Base-by-base conservation (phyloP, 2,113 vertebrate genomes). In the Neopipo cinnamomea region DNA sequence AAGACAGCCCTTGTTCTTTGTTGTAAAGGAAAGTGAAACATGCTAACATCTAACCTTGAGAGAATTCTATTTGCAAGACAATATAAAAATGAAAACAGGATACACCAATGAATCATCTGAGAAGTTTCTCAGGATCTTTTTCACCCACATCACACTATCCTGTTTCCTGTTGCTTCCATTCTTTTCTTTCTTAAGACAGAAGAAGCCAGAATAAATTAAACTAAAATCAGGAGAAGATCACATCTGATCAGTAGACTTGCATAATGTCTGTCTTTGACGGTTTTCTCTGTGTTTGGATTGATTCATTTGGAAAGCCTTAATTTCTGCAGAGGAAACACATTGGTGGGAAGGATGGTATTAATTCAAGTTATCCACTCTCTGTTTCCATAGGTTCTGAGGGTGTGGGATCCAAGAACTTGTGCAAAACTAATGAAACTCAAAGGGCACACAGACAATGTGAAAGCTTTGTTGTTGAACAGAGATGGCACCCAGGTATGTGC, bases 381-480 rank as follows among this genome's bases (percentile, higher is more conserved):
- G 0, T 53, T 74, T 74, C 21, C 8, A 6, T 76, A 99, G 99
- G 99, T 99, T 77, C 97, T 99, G 66, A 98, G 99, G 94, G 99
- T 99, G 33, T 99, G 99, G 99, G 99, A 99, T 96, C 99, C 99
- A 8, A 98, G 99, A 86, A 99, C 99, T 39, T 99, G 99, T 94
- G 99, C 99, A 70, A 99, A 99, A 70, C 98, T 99, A 25, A 99
- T 99, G 99, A 99, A 99, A 97, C 98, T 99, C 28, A 99, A 99
- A 97, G 99, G 99, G 20, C 99, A 99, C 98, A 99, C 99, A 0
- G 99, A 99, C 97, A 99, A 99, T 1, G 99, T 99, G 5, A 99
- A 99, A 96, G 99, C 99, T 1, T 90, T 99, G 97, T 94, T 99
- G 65, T 89, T 99, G 96, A 99, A 99, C 98, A 98, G 98, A 95